phyloP scores from a whole-genome alignment of 2,113 vertebrate species.

The Nesoenas mayeri region DNA sequence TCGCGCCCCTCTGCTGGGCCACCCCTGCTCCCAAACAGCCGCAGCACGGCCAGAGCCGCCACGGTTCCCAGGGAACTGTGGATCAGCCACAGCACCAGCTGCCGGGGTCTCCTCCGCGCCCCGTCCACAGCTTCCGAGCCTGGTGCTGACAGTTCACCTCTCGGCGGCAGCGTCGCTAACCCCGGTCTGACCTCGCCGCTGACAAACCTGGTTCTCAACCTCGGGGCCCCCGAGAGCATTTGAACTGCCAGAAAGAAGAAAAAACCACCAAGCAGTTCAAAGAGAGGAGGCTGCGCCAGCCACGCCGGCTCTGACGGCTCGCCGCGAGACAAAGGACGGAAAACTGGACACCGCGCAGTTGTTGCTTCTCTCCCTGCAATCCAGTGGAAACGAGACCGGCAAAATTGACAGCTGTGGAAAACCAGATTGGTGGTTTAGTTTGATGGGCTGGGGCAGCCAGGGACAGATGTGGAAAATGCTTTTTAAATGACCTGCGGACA shows the following conservation, averaged over 20 bases:
- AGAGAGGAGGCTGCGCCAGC: conserved; percentile 1
- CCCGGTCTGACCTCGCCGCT: conserved; percentile 49
- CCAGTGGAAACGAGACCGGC: background rate
- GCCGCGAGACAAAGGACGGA: conserved; percentile 26
- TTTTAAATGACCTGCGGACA: conserved; percentile 22
- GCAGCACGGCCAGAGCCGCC: background rate
- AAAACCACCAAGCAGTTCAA: conserved; percentile 2
- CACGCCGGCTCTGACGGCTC: conserved; percentile 51
- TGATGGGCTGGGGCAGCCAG: conserved; percentile 25
- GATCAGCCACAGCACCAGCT: background rate
- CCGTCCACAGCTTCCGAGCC: background rate
- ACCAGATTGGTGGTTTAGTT: conserved; percentile 53
- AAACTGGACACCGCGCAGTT: conserved; percentile 21
- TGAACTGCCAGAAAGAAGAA: conserved; percentile 47
- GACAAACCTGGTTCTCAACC: conserved; percentile 29
- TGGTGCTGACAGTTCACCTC: conserved; percentile 22
- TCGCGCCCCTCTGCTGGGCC: background rate
- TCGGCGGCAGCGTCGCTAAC: conserved; percentile 27
- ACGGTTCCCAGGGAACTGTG: background rate
- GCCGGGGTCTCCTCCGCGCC: background rate
- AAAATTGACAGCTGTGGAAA: conserved; percentile 62
- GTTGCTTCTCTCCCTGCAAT: conserved; percentile 34
- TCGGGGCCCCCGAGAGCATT: conserved; percentile 6
- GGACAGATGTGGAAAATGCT: conserved; percentile 59
- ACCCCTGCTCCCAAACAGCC: background rate